Evolutionary conservation across 2,888 invertebrate species (phyloP), one percentile per base, ranked within the genome.

Genomic region (Microchrysa polita): DNA sequence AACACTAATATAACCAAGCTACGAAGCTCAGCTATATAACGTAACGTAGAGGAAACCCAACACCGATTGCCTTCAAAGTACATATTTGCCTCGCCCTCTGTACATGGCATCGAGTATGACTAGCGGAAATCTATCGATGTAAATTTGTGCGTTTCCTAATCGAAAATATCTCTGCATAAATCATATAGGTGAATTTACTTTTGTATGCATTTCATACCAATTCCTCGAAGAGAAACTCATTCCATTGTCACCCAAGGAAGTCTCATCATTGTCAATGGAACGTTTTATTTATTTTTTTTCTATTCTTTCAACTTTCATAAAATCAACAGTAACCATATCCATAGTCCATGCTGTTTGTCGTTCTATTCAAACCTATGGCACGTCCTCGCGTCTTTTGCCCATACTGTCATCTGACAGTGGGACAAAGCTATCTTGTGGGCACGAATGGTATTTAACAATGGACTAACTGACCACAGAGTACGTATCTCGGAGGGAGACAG

Each of bases 341-440:
- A n/a, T 14, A 34, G 61, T 27, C 61, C 12, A 60, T 60, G 27
- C 61, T 40, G 61, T 40, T 34, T 34, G 27, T 34, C 27, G 27
- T 34, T 34, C 7, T 34, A 34, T 34, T 34, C 27, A 27, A 16
- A 40, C 27, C 9, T 20, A 18, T 42, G 16, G 34, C 16, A 18
- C 57, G 69, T 67, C 57, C 40, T 23, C 40, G 34, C 57, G 34
- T n/a, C n/a, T n/a, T n/a, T n/a, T n/a, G n/a, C n/a, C n/a, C n/a
- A 55, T 16, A 42, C 40, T 69, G 69, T 69, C 69, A 69, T 55
- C 20, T 69, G 55, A 55, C 69, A 69, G 69, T 69, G 69, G 57
- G 40, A 69, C 69, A 69, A 55, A 55, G 69, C 69, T 69, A 57
- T 69, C 69, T 69, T 10, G 40, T 5, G 40, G 57, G 65, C 65